Evolutionary conservation across 2,113 vertebrate species (phyloP).

Genomic region (Salvelinus fontinalis): DNA sequence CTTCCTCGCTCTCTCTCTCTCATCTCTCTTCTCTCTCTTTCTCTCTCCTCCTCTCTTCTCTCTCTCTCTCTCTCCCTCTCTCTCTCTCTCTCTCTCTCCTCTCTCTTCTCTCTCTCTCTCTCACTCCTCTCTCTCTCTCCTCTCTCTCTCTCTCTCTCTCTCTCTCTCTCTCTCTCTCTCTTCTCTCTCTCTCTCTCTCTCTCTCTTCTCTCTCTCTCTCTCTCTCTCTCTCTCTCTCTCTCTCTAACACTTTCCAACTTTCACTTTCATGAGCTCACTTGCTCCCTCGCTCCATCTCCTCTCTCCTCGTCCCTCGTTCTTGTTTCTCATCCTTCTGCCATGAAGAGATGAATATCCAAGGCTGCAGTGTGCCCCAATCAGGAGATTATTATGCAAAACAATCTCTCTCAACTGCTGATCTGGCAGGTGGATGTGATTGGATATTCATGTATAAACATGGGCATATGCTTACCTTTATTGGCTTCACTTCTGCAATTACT

Average conservation of each 20-base stretch:
- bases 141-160: background rate
- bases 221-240: background rate
- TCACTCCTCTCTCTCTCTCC: fast-evolving
- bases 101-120: too few species aligned
- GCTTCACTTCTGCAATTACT: conserved; percentile 1
- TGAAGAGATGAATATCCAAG: background rate
- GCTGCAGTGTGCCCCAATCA: conserved; percentile 2
- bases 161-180: fast-evolving
- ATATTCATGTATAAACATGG: conserved; percentile 20
- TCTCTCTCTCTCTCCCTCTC: fast-evolving
- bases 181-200: too few species aligned
- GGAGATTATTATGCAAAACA: conserved; percentile 24
- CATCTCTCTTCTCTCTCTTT: background rate
- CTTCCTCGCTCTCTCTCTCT: too few species aligned
- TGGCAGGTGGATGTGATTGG: background rate
- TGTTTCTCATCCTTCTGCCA: background rate
- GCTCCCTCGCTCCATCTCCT: background rate
- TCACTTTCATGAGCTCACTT: too few species aligned
- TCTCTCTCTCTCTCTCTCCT: background rate
- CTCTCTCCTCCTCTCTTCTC: too few species aligned
- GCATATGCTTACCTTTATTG: conserved; percentile 23
- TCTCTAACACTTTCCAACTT: too few species aligned
- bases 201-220: background rate
- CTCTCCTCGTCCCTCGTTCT: background rate
- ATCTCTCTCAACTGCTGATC: conserved; percentile 11